phyloP scores from a whole-genome alignment of 2,113 vertebrate species.

The Anthoscopus minutus region DNA sequence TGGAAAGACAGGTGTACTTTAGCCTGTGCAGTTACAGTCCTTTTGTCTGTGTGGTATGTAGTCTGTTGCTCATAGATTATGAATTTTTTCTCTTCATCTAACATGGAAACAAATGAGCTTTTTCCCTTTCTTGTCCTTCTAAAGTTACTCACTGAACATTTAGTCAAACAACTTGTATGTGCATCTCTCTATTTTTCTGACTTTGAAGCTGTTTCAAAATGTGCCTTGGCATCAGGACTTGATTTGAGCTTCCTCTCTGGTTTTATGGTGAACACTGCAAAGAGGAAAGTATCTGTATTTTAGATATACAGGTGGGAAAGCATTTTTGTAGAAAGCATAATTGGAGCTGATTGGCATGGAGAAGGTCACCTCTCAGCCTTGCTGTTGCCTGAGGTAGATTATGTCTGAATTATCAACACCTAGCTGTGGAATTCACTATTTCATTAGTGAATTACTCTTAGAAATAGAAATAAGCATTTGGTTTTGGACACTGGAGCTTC shows the following conservation, averaged over 20 bases:
- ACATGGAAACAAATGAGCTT: not conserved
- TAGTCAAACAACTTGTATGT: not conserved
- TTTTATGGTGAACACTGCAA: not conserved
- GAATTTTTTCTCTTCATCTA: not conserved
- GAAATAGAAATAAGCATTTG: not conserved
- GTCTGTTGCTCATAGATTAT: not conserved
- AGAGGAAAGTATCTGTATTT: not conserved
- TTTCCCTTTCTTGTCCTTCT: not conserved
- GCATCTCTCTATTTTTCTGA: not conserved
- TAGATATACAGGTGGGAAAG: not conserved
- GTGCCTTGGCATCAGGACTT: not conserved
- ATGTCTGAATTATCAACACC: not conserved
- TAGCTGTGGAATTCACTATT: not conserved
- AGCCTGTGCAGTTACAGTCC: not conserved
- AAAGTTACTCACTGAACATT: not conserved
- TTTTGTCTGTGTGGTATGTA: not conserved
- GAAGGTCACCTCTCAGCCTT: not conserved
- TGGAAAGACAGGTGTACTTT: not conserved
- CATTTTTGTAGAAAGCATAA: not conserved
- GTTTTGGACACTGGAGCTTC: not conserved
- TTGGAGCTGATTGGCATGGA: not conserved
- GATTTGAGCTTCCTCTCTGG: not conserved
- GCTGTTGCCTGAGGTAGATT: not conserved
- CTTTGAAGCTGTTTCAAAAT: not conserved
- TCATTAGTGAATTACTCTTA: not conserved